phyloP scores from a whole-genome alignment of 2,113 vertebrate species.

The Eidolon helvum region DNA sequence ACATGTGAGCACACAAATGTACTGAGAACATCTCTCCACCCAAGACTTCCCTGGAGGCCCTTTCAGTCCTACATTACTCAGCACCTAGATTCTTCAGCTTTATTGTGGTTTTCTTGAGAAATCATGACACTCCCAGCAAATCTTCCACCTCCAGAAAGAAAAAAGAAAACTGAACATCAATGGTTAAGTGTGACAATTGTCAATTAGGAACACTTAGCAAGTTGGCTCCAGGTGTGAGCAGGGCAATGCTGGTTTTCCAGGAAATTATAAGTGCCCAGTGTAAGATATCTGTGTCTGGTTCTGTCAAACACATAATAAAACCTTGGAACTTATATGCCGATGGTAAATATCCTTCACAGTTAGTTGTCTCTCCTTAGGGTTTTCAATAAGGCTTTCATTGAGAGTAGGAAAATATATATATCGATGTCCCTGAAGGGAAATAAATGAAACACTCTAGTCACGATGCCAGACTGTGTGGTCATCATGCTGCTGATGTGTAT shows the following conservation, averaged over 20 bases:
- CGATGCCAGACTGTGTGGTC: not conserved
- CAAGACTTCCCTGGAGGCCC: not conserved
- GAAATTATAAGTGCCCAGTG: not conserved
- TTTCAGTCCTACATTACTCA: not conserved
- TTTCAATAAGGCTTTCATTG: constrained; percentile 11
- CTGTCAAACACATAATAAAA: constrained; percentile 32
- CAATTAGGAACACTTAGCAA: not conserved
- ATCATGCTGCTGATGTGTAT: not conserved
- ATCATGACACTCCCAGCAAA: not conserved
- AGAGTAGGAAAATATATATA: not conserved
- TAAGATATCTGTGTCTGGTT: not conserved
- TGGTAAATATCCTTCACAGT: constrained; percentile 28
- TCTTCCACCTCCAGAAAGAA: not conserved
- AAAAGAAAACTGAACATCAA: not conserved
- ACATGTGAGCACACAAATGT: not conserved
- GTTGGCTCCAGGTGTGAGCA: not conserved
- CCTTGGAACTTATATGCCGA: not conserved
- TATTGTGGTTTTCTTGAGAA: not conserved
- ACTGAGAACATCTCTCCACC: not conserved
- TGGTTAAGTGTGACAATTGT: not conserved
- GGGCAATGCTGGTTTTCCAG: not conserved
- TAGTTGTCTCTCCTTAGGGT: not conserved
- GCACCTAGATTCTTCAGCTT: not conserved
- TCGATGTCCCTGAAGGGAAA: constrained; percentile 27
- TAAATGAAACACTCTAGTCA: not conserved